Base-by-base conservation (phyloP, 2,888 invertebrate genomes). In the Acronicta aceris region DNA sequence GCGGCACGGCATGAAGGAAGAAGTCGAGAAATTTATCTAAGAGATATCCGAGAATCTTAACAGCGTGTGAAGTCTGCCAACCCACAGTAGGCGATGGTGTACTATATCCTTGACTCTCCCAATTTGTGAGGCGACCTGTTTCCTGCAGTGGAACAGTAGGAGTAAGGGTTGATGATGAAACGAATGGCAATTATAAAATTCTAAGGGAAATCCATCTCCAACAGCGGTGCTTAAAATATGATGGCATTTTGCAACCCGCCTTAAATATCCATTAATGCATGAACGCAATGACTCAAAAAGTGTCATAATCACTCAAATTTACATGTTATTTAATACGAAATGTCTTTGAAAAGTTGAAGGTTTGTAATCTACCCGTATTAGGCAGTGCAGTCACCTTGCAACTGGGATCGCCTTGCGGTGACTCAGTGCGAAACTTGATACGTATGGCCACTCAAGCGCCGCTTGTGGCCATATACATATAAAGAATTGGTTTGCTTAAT, bases 361-460 rank as follows among this genome's bases (percentile, higher is more conserved):
- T 69, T 69, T 78, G 79, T 79, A 77, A 79, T 76, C 61, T 71
- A 79, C 46, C 73, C 74, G 78, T 67, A 77, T 80, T 78, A 61
- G 83, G 74, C 78, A 71, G 83, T 76, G 67, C 79, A 84, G 78
- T 89, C 80, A 87, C 89, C 89, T 90, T 88, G 88, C 77, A 61
- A 45, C 49, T 69, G 76, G 82, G 87, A 89, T 89, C 88, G 82
- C 84, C 82, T 89, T 86, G 86, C 88, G 73, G 76, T 88, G 88
- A 88, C 81, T 89, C 87, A 89, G 68, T 71, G 65, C 55, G 83
- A 75, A 71, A 85, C 71, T 53, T 50, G 74, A 84, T 74, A 81
- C 62, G 56, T 74, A 70, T 76, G 70, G 58, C 56, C 72, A 79
- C 65, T 80, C 76, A 73, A 75, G 75, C 78, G 77, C 71, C 75